These are phyloP conservation scores for Anser brachyrhynchus DNA, from an alignment of 2,113 vertebrate genomes.

Conservation along the genomic window DNA sequence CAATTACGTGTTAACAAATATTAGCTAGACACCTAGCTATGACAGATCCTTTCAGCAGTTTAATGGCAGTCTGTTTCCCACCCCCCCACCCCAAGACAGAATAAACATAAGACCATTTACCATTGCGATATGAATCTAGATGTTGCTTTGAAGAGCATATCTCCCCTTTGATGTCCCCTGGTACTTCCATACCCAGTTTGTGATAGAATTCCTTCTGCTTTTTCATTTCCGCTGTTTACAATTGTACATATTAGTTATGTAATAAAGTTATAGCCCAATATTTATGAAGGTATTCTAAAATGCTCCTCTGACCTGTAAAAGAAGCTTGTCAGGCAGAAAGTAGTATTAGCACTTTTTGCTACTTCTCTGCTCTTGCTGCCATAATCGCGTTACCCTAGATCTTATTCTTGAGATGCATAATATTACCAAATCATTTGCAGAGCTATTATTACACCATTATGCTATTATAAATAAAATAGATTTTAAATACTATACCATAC, in stretches of 20 bases:
- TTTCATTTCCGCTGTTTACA: conserved; percentile 88
- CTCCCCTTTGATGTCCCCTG: conserved; percentile 93
- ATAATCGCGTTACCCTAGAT: background rate
- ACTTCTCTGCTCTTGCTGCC: background rate
- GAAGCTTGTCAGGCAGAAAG: background rate
- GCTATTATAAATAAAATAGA: background rate
- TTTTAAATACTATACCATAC: background rate
- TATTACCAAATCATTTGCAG: conserved; percentile 1
- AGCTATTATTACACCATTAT: background rate
- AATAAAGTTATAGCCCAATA: background rate
- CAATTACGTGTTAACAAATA: background rate
- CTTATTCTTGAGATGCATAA: background rate
- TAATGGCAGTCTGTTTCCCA: background rate
- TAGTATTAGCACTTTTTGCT: background rate
- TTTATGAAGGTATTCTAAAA: background rate
- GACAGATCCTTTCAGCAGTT: background rate
- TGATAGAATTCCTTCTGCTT: conserved; percentile 97
- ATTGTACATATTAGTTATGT: conserved; percentile 24
- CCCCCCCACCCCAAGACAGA: background rate
- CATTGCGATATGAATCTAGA: conserved; percentile 86
- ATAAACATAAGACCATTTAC: conserved; percentile 71
- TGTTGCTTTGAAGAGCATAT: conserved; percentile 87
- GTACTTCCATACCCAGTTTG: conserved; percentile 95
- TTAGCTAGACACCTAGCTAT: background rate
- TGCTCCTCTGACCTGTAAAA: background rate